Percentiles rank a stretch among this genome's conserved stretches.
phyloP scores from a whole-genome alignment of 2,797 vertebrate species.

The Gallinago nigripennis region DNA sequence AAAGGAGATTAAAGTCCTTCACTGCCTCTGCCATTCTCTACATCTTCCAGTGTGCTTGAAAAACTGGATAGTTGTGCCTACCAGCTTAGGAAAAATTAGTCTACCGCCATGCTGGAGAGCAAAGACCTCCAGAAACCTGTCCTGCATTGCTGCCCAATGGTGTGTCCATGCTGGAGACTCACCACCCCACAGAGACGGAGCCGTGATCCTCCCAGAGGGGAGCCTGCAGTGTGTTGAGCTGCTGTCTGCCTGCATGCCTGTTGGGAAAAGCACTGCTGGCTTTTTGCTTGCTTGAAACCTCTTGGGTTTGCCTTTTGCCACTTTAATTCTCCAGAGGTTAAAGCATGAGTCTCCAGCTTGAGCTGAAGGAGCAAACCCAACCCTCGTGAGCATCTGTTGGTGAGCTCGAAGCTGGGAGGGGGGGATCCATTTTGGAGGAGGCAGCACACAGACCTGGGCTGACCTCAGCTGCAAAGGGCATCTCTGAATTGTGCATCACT shows the following conservation, averaged over 20 bases:
- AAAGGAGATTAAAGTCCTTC: background rate
- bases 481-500: background rate
- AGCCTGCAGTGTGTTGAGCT: background rate
- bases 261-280: background rate
- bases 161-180: rapidly evolving
- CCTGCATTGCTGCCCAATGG: rapidly evolving
- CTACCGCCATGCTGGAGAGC: background rate
- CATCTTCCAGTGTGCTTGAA: background rate
- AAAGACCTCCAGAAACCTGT: background rate
- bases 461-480: background rate
- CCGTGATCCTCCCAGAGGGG: background rate
- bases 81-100: background rate
- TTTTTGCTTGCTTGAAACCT: background rate
- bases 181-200: rapidly evolving
- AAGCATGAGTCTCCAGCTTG: background rate
- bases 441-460: background rate
- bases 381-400: background rate
- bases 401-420: background rate
- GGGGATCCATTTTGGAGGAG: background rate
- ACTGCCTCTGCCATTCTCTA: background rate
- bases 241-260: background rate
- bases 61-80: background rate
- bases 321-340: background rate
- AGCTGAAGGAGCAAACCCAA: rapidly evolving
- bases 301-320: background rate